Evolutionary conservation across 1,140 invertebrate species (phyloP), one percentile per base, ranked within the genome.

Genomic region (Drosophila murphyi): DNA sequence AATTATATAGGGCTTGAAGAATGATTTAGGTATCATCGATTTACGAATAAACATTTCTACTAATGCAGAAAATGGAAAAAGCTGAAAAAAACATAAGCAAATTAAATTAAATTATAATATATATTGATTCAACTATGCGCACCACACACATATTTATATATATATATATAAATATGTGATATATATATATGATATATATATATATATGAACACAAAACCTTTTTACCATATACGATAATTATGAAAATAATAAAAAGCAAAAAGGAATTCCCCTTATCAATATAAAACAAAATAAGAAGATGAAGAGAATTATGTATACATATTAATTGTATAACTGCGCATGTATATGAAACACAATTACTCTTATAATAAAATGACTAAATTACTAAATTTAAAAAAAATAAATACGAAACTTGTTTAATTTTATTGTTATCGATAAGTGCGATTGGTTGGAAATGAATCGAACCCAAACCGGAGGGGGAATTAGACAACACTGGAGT

Each of bases 321-420:
- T 29, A 69, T 20, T 52, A 65, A 32, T 39, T 20, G 20, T 20
- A 20, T 59, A 64, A 41, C 54, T 71, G 20, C 20, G 39, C 63
- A 73, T 68, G 74, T 73, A 68, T 62, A 82, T 80, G 56, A 70
- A 37, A 20, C 20, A 67, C 41, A 71, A 70, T 76, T 72, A 60
- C 43, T 62, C 61, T 45, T 70, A 71, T 78, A 76, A 73, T 65
- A 43, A 77, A 82, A 77, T 41, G 37, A 76, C 35, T 41, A 20
- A 20, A 52, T 20, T 20, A 20, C 20, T 20, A 20, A 20, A 20
- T 20, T 20, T 20, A 20, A 20, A 20, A 20, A 20, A 20, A 20
- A 20, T 20, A 20, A 20, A 20, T 20, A 20, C 20, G 20, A 20
- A 20, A 20, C 20, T 20, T 20, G 20, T 2, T 20, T 20, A 20